Evolutionary conservation across 37 sponge, comb jelly and placozoan genomes (phyloP).

Genomic region (Petrosia ficiformis): DNA sequence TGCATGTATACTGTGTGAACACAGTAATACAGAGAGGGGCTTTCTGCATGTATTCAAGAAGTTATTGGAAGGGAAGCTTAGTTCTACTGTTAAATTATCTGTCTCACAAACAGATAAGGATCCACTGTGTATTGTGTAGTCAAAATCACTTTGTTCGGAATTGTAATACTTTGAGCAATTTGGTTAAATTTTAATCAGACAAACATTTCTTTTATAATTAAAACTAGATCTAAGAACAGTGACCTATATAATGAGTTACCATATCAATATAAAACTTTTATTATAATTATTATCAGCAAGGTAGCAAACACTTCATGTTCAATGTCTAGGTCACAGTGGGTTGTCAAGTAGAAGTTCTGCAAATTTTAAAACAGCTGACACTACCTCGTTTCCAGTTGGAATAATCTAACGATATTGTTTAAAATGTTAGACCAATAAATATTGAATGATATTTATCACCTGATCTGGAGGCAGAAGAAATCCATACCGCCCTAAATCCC

Average conservation of each 20-base stretch:
- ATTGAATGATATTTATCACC: constrained; percentile 6
- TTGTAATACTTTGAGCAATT: too few species aligned
- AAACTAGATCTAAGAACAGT: too few species aligned
- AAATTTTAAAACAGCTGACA: neutral
- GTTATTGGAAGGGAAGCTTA: constrained; percentile 18
- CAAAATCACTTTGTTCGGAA: neutral
- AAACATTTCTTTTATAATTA: too few species aligned
- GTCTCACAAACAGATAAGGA: constrained; percentile 62
- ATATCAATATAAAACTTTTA: too few species aligned
- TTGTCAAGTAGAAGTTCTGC: neutral
- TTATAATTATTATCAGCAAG: neutral
- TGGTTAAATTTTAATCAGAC: too few species aligned
- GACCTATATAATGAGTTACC: too few species aligned
- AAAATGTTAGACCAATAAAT: neutral
- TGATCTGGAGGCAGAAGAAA: constrained; percentile 64
- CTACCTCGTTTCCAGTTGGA: constrained; percentile 5
- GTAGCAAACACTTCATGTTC: neutral
- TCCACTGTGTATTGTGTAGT: constrained; percentile 64
- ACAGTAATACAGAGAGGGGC: constrained; percentile 95
- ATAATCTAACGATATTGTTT: neutral
- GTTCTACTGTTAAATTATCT: constrained; percentile 38
- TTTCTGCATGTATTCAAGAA: constrained; percentile 61
- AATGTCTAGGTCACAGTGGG: neutral
- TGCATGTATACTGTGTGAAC: constrained; percentile 85
- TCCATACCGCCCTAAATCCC: constrained; percentile 57